Evolutionary conservation across 2,888 invertebrate genomes (phyloP), one percentile per base, ranked within the genome.

Genomic region (Patella pellucida): DNA sequence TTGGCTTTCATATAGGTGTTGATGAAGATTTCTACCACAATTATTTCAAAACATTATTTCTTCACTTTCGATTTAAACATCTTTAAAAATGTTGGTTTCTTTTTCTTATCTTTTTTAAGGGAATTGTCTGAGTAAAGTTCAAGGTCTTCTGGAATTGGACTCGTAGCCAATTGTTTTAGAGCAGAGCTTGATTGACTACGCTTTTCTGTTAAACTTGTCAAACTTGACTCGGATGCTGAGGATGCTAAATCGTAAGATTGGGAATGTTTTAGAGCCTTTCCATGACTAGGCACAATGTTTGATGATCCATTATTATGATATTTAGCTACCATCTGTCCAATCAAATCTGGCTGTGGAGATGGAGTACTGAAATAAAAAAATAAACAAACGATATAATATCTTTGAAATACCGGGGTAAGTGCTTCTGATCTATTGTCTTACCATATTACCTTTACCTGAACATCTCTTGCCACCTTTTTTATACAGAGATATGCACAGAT

Each of bases 171-270:
- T 3, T 62, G 62, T 62, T 62, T 62, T 12, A 62, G 62, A 12
- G 62, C 62, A 23, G 62, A 62, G 62, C 62, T 62, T 19, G 62
- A 62, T 19, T 62, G 62, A 62, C 62, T 62, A 7, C 62, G 62
- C 23, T 62, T 62, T 12, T 62, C 62, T 19, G 62, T 23, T 62
- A 62, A 62, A 62, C 23, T 62, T 62, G 62, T 62, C 23, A 62
- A 62, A 19, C 62, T 62, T 5, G 62, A 56, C 12, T 72, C 72
- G 0, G 72, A 72, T 7, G 56, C 62, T 3, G 67, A 41, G 11
- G 67, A 67, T 11, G 72, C 51, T 27, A 67, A n/a, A 19, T 56
- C 50, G 50, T 72, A 72, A 16, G 72, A 72, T 7, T 72, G 56
- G 12, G 72, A 72, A 19, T 62, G 50, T 62, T 62, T 62, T 2